Evolutionary conservation across 2,797 vertebrate species (phyloP).

Genomic region (Nyctibius grandis): DNA sequence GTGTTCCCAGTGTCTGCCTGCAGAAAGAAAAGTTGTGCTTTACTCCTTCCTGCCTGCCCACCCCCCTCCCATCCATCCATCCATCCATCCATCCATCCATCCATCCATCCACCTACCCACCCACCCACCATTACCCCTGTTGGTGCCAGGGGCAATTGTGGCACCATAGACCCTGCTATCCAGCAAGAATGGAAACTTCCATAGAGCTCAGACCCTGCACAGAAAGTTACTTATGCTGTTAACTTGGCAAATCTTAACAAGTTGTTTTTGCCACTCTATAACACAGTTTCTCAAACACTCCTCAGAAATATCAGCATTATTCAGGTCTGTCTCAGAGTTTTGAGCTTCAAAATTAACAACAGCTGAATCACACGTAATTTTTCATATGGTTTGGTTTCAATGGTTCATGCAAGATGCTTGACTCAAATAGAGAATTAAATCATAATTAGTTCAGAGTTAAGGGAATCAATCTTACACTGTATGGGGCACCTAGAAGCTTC

Average conservation of each 20-base stretch:
- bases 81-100: too few species aligned
- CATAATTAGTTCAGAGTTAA: conserved; percentile 49
- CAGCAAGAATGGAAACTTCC: background rate
- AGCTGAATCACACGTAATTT: background rate
- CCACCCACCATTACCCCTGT: fast-evolving
- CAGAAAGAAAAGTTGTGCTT: background rate
- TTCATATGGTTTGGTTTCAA: background rate
- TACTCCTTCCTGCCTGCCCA: background rate
- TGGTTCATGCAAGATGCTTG: conserved; percentile 23
- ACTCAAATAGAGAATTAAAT: conserved; percentile 59
- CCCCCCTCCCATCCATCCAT: too few species aligned
- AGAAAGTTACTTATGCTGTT: fast-evolving
- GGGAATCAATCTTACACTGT: conserved; percentile 14
- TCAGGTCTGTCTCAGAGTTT: conserved; percentile 42
- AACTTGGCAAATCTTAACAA: background rate
- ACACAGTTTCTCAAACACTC: background rate
- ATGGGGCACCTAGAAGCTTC: background rate
- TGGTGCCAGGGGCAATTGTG: background rate
- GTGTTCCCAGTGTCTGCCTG: background rate
- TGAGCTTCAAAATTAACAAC: conserved; percentile 58
- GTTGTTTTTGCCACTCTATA: background rate
- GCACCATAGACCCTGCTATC: background rate
- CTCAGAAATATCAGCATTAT: conserved; percentile 2
- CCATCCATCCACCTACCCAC: too few species aligned
- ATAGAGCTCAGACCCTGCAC: background rate